Evolutionary conservation across 2,888 invertebrate genomes (phyloP).

Genomic region (Atrina japonica): DNA sequence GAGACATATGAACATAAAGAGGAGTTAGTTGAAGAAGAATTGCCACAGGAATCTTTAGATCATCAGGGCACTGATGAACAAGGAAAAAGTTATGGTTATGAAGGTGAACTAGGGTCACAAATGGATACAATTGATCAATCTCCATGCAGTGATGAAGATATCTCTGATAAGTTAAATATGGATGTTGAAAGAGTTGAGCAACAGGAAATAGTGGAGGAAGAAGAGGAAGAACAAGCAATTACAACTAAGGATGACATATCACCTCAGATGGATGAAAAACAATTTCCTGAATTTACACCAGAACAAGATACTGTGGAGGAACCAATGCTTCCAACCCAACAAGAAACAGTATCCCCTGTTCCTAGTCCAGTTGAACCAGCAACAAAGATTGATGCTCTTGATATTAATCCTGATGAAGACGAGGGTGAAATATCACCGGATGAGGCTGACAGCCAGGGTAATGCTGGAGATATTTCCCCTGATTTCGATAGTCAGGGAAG

Average conservation of each 20-base stretch:
- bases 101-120: no score
- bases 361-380: conserved; percentile 14
- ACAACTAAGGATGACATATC: not conserved
- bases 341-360: not conserved
- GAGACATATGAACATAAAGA: conserved; percentile 1
- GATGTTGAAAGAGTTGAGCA: no score
- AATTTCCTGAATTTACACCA: conserved; percentile 44
- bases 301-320: conserved; percentile 40
- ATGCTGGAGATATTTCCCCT: conserved; percentile 31
- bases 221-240: not conserved
- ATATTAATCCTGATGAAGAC: conserved; percentile 28
- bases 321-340: not conserved
- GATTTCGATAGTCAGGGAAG: conserved; percentile 30
- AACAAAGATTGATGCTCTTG: conserved; percentile 26
- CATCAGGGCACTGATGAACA: conserved; percentile 33
- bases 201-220: not conserved
- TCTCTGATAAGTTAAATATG: not conserved
- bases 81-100: no score
- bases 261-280: conserved; percentile 6
- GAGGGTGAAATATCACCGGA: conserved; percentile 41
- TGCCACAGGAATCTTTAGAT: conserved; percentile 2
- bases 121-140: conserved; percentile 23
- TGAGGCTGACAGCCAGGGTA: conserved; percentile 37
- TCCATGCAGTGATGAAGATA: conserved; percentile 47
- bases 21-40: not conserved